Base-by-base conservation (phyloP, 2,797 vertebrate species). In the Mormyrops boulengeri region DNA sequence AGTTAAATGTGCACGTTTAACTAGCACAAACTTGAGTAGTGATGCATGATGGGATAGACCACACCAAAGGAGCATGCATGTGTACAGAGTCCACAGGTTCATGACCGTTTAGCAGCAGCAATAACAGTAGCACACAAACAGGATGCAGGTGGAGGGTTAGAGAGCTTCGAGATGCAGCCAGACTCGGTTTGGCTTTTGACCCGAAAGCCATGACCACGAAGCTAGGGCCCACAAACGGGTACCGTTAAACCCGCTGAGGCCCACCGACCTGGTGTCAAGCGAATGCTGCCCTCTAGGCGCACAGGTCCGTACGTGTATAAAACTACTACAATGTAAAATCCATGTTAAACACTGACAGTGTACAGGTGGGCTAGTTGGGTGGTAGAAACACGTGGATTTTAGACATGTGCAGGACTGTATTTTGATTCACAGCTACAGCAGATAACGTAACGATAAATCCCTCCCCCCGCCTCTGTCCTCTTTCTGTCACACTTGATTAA, bases 401-500 rank as follows among this genome's bases (percentile, higher is more conserved):
- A 94, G 93, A 93, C 90, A 91, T 90, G 91, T 91, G 91, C 92
- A 89, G 91, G 91, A 91, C 88, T 62, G 90, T 91, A 88, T 94
- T 92, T 90, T 26, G 90, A 91, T 89, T 89, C 90, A 91, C 85
- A 80, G 92, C 85, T 91, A 38, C 80, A 91, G 91, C 85, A 88
- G 91, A 91, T 92, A 93, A 90, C 90, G 92, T 92, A 93, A 93
- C 87, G 92, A 92, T 91, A 92, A 92, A 92, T 92, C 91, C 52
- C 92, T 90, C 22, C 34, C 84, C 38, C 77, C 77, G n/a, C 77
- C 19, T 92, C 92, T 92, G 90, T 85, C 86, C 82, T 85, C 82
- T 52, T 41, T 93, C 94, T 94, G 95, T 95, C 95, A 94, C 91
- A 93, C 93, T 95, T 91, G 66, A 95, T 95, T 95, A 96, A 94